Evolutionary conservation across 2,113 vertebrate species (phyloP).

Genomic region (Felis chaus): DNA sequence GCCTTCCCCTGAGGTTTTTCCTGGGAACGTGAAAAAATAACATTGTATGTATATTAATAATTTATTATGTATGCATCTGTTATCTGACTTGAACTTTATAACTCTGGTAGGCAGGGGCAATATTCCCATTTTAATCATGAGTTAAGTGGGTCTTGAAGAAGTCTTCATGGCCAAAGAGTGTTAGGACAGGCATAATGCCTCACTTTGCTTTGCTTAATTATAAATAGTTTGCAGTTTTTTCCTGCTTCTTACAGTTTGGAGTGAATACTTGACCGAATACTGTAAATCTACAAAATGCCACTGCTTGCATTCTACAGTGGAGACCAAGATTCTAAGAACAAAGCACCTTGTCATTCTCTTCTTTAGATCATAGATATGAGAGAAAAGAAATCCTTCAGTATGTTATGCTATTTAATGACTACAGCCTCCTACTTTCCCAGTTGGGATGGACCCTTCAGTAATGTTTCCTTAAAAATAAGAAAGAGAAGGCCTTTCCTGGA

Average conservation of each 20-base stretch:
- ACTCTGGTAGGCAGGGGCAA: not conserved
- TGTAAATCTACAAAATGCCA: not conserved
- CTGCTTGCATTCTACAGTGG: not conserved
- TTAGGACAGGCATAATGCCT: not conserved
- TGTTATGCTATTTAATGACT: not conserved
- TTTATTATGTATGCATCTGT: not conserved
- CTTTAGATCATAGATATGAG: not conserved
- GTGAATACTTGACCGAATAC: not conserved
- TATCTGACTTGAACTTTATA: not conserved
- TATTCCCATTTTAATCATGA: not conserved
- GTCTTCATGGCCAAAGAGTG: not conserved
- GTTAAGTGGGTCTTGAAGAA: not conserved
- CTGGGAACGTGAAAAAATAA: not conserved
- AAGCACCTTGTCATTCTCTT: not conserved
- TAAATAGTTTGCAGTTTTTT: not conserved
- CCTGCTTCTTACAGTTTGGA: not conserved
- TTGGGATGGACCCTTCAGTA: not conserved
- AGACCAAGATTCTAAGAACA: not conserved
- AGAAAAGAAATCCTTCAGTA: not conserved
- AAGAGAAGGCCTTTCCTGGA: not conserved
- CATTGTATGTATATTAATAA: not conserved
- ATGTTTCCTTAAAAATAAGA: conserved; percentile 3
- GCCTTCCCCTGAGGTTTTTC: not conserved
- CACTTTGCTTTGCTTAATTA: not conserved
- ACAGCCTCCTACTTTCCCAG: not conserved